Conservation (phyloP, 2,113 vertebrate genomes). For the Muscicapa adusta region DNA sequence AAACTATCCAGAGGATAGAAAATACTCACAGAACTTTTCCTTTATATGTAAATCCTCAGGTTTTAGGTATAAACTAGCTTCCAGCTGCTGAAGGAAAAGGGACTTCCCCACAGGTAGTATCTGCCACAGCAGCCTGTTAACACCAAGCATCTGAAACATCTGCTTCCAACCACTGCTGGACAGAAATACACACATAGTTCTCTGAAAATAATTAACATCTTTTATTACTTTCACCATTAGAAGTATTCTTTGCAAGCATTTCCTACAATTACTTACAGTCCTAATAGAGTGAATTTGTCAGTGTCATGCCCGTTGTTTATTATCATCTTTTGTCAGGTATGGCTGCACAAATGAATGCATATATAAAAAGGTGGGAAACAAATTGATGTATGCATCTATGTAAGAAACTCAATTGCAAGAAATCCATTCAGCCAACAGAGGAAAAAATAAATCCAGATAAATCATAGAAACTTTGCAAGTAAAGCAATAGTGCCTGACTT, state of each 20-base stretch:
- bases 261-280: not conserved
- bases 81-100: not conserved
- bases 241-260: not conserved
- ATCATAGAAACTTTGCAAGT: not conserved
- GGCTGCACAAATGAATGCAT: not conserved
- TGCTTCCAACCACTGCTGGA: not conserved
- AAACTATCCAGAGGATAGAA: not conserved
- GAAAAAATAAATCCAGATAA: not conserved
- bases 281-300: not conserved
- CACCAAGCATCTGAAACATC: not conserved
- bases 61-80: not conserved
- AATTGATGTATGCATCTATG: not conserved
- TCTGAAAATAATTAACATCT: not conserved
- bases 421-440: not conserved
- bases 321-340: not conserved
- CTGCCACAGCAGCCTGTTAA: not conserved
- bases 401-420: not conserved
- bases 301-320: not conserved
- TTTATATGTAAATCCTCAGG: not conserved
- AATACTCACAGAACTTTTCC: not conserved
- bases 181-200: not conserved
- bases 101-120: not conserved
- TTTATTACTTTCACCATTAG: not conserved
- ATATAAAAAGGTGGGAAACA: not conserved
- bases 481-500: not conserved